A percentile compares a stretch with the other conserved stretches of the same genome.
phyloP scores from a whole-genome alignment of 2,113 vertebrate species.

The Apteryx owenii region DNA sequence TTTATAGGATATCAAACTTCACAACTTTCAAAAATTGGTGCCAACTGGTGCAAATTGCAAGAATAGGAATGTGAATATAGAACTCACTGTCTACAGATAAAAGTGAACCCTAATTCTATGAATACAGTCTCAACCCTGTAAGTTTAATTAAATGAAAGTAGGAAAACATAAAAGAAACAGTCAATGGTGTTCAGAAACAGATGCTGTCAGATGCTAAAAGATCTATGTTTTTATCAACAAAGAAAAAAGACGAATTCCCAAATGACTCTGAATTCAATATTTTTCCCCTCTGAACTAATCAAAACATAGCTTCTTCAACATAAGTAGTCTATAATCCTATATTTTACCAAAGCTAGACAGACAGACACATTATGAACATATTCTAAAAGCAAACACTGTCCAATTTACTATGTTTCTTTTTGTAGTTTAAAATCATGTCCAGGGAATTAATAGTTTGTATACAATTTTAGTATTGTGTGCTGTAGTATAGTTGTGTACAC shows the following conservation, averaged over 20 bases:
- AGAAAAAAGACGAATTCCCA: not conserved
- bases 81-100: not conserved
- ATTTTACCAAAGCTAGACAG: not conserved
- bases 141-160: not conserved
- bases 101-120: not conserved
- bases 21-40: not conserved
- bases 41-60: not conserved
- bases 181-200: not conserved
- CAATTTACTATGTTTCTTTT: not conserved
- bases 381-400: not conserved
- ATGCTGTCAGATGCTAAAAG: not conserved
- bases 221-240: not conserved
- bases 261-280: not conserved
- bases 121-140: not conserved
- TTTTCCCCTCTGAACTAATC: not conserved
- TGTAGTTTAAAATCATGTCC: not conserved
- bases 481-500: not conserved
- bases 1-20: not conserved
- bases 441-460: not conserved
- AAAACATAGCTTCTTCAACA: not conserved
- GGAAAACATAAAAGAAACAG: not conserved
- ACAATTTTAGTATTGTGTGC: not conserved
- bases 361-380: accelerated
- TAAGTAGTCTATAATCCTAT: not conserved
- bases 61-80: not conserved